Conservation (phyloP, 92 coral and sea anemone species). For the Porites lobata region DNA sequence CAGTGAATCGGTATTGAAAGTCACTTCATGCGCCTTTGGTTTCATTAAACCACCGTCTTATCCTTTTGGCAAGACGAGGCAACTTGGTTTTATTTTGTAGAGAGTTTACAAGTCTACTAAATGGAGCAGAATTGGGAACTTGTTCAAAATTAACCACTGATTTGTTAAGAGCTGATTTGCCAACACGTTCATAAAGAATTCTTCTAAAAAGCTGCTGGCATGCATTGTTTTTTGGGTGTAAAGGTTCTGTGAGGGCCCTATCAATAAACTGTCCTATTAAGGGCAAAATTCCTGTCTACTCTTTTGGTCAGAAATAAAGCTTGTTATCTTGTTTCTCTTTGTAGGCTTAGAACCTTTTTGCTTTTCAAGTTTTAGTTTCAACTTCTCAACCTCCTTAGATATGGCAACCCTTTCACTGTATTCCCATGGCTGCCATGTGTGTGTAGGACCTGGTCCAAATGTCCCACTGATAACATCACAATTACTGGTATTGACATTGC, state of each 20-base stretch:
- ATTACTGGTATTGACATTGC: slow-evolving; percentile 38
- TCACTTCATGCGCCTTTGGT: slow-evolving; percentile 27
- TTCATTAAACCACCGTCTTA: slow-evolving; percentile 60
- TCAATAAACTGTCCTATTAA: slow-evolving; percentile 40
- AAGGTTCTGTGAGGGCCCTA: slow-evolving; percentile 42
- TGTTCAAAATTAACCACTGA: slow-evolving; percentile 31
- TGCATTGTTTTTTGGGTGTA: slow-evolving; percentile 42
- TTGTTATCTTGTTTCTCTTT: slow-evolving; percentile 41
- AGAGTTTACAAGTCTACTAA: background rate
- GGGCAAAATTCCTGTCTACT: slow-evolving; percentile 58
- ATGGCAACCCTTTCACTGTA: slow-evolving; percentile 41
- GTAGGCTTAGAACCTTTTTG: slow-evolving; percentile 28
- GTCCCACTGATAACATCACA: slow-evolving; percentile 40
- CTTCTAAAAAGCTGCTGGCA: slow-evolving; percentile 44
- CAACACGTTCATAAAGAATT: slow-evolving; percentile 47
- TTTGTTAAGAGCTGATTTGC: slow-evolving; percentile 38
- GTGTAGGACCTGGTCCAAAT: slow-evolving; percentile 44
- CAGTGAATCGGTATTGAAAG: slow-evolving; percentile 62
- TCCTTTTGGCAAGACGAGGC: slow-evolving; percentile 44
- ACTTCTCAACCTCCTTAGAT: slow-evolving; percentile 49
- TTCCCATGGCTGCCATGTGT: slow-evolving; percentile 60
- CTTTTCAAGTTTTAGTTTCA: slow-evolving; percentile 31
- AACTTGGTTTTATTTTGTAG: too few relatives aligned
- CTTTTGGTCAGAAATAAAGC: slow-evolving; percentile 29
- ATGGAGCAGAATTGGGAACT: slow-evolving; percentile 35